Evolutionary conservation across 1,140 invertebrate species (phyloP).

Genomic region (Parapsyche elsis): DNA sequence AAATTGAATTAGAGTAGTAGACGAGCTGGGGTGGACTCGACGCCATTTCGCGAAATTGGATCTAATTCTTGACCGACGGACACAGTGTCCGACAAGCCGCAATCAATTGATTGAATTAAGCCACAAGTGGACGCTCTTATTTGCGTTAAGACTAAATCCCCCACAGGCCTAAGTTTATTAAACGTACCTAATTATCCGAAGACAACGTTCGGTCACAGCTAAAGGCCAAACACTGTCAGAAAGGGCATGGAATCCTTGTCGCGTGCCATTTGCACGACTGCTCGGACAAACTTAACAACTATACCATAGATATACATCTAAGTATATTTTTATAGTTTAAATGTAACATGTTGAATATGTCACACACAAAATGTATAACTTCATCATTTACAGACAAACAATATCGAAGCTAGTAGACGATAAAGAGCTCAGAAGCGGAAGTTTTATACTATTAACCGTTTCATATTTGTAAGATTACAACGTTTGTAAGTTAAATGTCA

Average conservation of each 20-base stretch:
- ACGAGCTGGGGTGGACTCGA: not conserved
- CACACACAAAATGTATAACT: no score
- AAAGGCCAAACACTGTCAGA: not conserved
- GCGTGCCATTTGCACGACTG: not conserved
- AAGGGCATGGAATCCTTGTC: not conserved
- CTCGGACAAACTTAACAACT: not conserved
- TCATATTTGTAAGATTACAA: no score
- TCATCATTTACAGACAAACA: no score
- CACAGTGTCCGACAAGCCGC: not conserved
- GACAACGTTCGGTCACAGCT: not conserved
- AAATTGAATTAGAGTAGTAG: not conserved
- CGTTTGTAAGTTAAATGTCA: no score
- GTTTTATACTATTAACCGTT: no score
- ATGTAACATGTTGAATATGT: no score
- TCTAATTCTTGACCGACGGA: slow-evolving; percentile 13
- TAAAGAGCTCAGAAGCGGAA: no score
- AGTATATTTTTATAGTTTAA: no score
- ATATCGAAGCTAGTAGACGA: no score
- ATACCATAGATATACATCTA: no score
- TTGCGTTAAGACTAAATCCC: not conserved
- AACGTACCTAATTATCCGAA: slow-evolving; percentile 20
- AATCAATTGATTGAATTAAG: slow-evolving; percentile 28
- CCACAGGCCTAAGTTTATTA: slow-evolving; percentile 18
- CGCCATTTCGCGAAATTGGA: not conserved
- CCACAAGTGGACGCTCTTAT: slow-evolving; percentile 11